Evolutionary conservation across 2,113 vertebrate species (phyloP).

Genomic region (Trogon melanurus): DNA sequence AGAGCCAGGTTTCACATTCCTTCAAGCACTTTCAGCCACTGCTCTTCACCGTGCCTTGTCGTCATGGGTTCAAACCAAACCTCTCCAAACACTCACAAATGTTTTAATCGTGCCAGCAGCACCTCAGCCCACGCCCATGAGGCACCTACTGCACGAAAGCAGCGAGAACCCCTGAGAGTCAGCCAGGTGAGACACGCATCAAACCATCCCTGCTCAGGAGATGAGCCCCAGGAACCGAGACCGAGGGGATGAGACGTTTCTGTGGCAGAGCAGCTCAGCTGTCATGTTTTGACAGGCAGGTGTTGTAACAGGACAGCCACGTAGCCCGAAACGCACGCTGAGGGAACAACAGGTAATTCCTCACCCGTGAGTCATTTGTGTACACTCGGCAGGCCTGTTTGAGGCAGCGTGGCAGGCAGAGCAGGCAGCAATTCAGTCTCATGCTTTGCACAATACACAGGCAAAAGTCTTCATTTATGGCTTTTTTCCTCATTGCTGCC

Average conservation of each 20-base stretch:
- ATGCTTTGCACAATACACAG: background rate
- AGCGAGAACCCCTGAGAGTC: background rate
- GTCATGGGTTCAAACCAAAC: background rate
- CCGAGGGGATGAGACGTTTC: background rate
- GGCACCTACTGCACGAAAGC: background rate
- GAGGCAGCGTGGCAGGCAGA: background rate
- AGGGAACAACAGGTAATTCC: slow-evolving; percentile 60
- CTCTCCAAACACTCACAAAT: background rate
- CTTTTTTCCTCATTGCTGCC: background rate
- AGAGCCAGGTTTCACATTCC: background rate
- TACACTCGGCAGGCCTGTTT: background rate
- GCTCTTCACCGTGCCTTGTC: background rate
- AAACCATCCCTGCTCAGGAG: background rate
- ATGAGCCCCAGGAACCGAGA: background rate
- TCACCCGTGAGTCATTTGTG: slow-evolving; percentile 40
- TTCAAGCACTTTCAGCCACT: background rate
- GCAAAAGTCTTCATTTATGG: background rate
- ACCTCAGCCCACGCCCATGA: background rate
- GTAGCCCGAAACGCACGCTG: background rate
- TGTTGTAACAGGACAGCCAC: slow-evolving; percentile 38
- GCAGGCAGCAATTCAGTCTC: background rate
- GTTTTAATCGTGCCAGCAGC: background rate
- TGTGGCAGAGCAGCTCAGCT: slow-evolving; percentile 1
- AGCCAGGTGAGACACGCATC: background rate
- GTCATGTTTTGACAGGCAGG: slow-evolving; percentile 59